phyloP scores from a whole-genome alignment of 2,888 invertebrate species.

The Netelia virgata region DNA sequence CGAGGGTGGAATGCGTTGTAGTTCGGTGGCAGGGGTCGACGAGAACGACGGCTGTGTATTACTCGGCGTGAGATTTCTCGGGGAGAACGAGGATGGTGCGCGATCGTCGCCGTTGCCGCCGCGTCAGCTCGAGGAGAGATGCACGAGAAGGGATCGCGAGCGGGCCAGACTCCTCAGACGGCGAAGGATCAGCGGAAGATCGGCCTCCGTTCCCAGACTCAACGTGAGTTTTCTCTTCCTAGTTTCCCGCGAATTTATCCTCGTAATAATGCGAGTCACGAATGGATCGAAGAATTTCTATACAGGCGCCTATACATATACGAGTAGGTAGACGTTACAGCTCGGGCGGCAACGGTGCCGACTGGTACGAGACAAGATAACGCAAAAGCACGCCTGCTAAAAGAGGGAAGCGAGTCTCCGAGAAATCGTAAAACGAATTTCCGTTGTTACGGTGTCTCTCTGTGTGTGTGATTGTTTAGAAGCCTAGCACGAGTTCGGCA shows the following conservation, averaged over 20 bases:
- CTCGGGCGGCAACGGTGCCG: too few species aligned
- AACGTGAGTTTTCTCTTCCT: constrained; percentile 78
- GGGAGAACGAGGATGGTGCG: constrained; percentile 65
- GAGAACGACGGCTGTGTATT: constrained; percentile 81
- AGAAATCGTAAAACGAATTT: constrained; percentile 75
- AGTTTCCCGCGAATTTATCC: neutral
- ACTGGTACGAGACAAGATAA: neutral
- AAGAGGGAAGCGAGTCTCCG: constrained; percentile 13
- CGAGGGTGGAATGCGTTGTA: constrained; percentile 64
- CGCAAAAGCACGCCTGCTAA: constrained; percentile 3
- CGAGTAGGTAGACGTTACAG: too few species aligned
- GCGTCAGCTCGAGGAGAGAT: constrained; percentile 77
- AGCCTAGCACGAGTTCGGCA: constrained; percentile 12
- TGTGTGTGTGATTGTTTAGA: constrained; percentile 59
- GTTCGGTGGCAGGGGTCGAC: constrained; percentile 71
- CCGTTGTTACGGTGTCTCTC: constrained; percentile 72
- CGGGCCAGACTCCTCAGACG: constrained; percentile 82
- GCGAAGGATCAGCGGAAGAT: constrained; percentile 83
- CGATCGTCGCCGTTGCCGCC: constrained; percentile 68
- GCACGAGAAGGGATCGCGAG: constrained; percentile 82
- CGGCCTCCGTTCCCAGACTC: constrained; percentile 83
- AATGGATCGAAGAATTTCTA: too few species aligned
- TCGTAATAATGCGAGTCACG: neutral
- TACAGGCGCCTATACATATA: too few species aligned
- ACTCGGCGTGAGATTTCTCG: constrained; percentile 77